Base-by-base conservation (phyloP, 2,888 invertebrate genomes). In the Pseudoips prasinana region DNA sequence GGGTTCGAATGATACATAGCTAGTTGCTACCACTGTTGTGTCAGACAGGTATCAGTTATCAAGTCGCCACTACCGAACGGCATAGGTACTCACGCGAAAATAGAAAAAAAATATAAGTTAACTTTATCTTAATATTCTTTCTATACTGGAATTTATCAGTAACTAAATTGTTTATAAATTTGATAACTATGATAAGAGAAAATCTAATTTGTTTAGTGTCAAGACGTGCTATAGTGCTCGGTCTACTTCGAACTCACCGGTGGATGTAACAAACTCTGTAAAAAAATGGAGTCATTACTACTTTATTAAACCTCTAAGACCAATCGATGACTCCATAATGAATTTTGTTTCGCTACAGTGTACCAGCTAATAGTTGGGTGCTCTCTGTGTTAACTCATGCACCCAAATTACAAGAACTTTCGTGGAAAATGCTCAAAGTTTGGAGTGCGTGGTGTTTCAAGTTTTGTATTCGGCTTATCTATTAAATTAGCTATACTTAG, bases 201-300 rank as follows among this genome's bases (percentile, higher is more conserved):
- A 14, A 14, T 14, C 5, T 14, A 5, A 14, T 3, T 2, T 14
- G 14, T 14, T 5, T 14, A 14, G 14, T 26, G 24, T 31, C 29
- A 38, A 46, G 40, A 56, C 55, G 44, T 64, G 43, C 78, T 80
- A 80, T 69, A 61, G 83, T 86, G 84, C 80, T 70, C 64, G 54
- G 41, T 68, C 83, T 84, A 83, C 52, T 35, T 33, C 31, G 33
- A 73, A 89, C 89, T 89, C 88, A 89, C 89, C 89, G 59, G 89
- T 89, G 79, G 89, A 79, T 78, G 89, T 86, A 73, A 89, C 78
- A 87, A 79, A 84, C 71, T 89, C 89, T 89, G 89, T 89, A 89
- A 89, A 86, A 74, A 87, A 86, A 83, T 86, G 88, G 87, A 88
- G 87, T 68, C 87, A 64, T 88, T 88, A 88, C 88, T 87, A 86